These are phyloP conservation scores for Drosophila niveifrons DNA, from an alignment of 2,888 invertebrate genomes.

Conservation along the genomic window DNA sequence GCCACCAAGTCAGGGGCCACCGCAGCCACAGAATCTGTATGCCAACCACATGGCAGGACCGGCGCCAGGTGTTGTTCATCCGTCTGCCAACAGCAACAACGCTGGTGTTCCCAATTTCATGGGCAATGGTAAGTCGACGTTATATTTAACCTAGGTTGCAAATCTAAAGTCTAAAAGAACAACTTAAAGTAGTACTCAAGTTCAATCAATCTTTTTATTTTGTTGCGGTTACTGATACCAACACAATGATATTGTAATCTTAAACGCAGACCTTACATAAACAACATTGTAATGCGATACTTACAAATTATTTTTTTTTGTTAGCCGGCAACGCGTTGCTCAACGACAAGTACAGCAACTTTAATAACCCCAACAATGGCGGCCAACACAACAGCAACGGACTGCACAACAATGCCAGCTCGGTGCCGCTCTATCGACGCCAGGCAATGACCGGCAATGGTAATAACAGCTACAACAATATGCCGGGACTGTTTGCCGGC, in stretches of 20 bases:
- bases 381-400: conserved; percentile 56
- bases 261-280: not conserved
- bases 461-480: conserved; percentile 63
- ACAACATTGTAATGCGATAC: not conserved
- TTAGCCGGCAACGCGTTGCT: conserved; percentile 47
- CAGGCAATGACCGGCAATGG: conserved; percentile 84
- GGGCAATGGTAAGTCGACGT: conserved; percentile 68
- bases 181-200: too few relatives aligned
- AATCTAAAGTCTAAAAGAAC: not conserved
- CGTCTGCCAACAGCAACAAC: conserved; percentile 31
- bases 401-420: conserved; percentile 70
- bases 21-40: conserved; percentile 52
- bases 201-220: too few relatives aligned
- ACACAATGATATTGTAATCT: not conserved
- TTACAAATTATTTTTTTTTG: not conserved
- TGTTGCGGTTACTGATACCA: too few relatives aligned
- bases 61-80: conserved; percentile 33
- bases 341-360: conserved; percentile 64
- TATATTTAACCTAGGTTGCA: not conserved
- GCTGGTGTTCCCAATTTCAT: conserved; percentile 61
- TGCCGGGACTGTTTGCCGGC: conserved; percentile 65
- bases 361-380: conserved; percentile 63
- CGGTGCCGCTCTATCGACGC: conserved; percentile 86
- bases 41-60: conserved; percentile 56
- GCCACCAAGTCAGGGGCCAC: conserved; percentile 41